phyloP scores from a whole-genome alignment of 1,140 invertebrate genomes.

The Stenopsyche tienmushanensis region DNA sequence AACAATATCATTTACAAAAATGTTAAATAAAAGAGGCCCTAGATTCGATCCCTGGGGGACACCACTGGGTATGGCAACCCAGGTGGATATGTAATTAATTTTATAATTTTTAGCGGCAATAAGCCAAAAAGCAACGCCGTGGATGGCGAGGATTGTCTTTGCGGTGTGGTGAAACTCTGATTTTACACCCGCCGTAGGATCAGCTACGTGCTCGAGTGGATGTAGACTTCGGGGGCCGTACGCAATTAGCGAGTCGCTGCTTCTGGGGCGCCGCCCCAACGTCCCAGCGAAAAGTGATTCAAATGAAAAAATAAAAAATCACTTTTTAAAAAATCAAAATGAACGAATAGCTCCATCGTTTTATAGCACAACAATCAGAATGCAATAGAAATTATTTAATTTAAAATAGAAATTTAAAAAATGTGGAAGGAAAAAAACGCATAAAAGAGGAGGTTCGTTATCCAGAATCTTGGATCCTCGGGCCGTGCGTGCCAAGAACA shows the following conservation, averaged over 20 bases:
- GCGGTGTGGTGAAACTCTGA: conserved; percentile 7
- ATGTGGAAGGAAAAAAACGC: background rate
- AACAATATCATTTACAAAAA: too few species aligned
- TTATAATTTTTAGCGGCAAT: too few species aligned
- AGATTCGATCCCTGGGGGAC: too few species aligned
- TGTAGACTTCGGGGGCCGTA: background rate
- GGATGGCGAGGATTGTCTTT: conserved; percentile 13
- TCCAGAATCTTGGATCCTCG: conserved; percentile 25
- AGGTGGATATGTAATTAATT: too few species aligned
- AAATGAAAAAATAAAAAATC: background rate
- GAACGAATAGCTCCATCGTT: background rate
- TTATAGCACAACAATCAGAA: background rate
- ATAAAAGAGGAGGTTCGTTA: conserved; percentile 24
- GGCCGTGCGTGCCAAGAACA: conserved; percentile 36
- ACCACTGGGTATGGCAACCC: too few species aligned
- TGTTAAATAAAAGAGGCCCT: too few species aligned
- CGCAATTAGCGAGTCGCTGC: conserved; percentile 15
- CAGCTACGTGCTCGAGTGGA: conserved; percentile 36
- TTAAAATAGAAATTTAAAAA: too few species aligned
- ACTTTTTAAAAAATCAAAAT: conserved; percentile 2
- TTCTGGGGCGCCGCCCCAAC: background rate
- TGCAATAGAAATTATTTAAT: too few species aligned
- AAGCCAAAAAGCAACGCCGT: too few species aligned
- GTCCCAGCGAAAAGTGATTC: background rate
- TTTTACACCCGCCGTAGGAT: conserved; percentile 17